Percentiles rank a stretch among this genome's conserved stretches.
phyloP scores from a whole-genome alignment of 2,113 vertebrate species.

The Etheostoma spectabile region DNA sequence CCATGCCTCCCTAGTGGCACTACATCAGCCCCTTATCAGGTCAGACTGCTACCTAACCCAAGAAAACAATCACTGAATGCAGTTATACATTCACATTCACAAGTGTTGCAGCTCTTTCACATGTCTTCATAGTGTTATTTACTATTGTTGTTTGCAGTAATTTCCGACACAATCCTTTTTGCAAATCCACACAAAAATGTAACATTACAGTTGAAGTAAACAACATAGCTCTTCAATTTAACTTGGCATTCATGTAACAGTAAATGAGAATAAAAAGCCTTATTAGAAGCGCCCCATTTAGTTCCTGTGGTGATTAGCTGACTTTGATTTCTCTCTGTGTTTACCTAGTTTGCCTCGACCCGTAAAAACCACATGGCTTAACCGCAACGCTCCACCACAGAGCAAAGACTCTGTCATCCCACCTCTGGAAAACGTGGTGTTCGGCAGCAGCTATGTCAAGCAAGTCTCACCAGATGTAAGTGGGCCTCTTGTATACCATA shows the following conservation, averaged over 20 bases:
- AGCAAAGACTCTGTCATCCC: constrained; percentile 95
- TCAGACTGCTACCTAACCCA: constrained; percentile 69
- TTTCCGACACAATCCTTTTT: not conserved
- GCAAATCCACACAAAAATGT: not conserved
- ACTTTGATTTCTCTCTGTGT: constrained; percentile 34
- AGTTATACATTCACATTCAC: not conserved
- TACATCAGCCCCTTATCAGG: constrained; percentile 98
- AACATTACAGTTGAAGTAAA: not conserved
- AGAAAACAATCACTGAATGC: not conserved
- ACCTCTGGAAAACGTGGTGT: constrained; percentile 95
- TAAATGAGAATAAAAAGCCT: not conserved
- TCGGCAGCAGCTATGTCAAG: constrained; percentile 94
- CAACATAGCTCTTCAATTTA: not conserved
- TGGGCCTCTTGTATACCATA: not conserved
- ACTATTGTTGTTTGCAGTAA: not conserved
- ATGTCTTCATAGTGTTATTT: not conserved
- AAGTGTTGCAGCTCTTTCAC: not conserved
- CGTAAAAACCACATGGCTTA: constrained; percentile 96
- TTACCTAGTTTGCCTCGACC: constrained; percentile 91
- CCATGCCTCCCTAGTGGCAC: constrained; percentile 95
- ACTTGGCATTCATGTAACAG: not conserved
- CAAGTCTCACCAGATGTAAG: constrained; percentile 97
- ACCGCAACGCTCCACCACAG: constrained; percentile 95
- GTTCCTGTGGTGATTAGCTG: not conserved
- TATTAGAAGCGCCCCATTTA: not conserved